These are phyloP conservation scores for Empidonax traillii DNA, from an alignment of 2,113 vertebrate genomes.

Conservation along the genomic window DNA sequence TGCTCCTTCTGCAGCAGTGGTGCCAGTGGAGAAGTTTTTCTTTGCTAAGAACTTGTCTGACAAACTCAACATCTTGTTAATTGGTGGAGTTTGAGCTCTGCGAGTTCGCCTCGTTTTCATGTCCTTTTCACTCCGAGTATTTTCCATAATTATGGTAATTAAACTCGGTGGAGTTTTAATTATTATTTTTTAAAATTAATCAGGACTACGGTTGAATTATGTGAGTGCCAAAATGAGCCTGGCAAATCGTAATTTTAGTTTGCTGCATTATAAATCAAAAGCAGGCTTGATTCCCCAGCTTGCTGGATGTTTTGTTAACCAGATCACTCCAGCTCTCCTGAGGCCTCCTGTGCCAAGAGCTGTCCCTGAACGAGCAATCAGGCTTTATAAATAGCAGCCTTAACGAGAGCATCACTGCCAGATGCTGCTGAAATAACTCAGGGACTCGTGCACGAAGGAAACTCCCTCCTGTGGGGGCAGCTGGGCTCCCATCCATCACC, in stretches of 20 bases:
- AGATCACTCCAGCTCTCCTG: conserved; percentile 38
- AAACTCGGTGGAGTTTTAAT: conserved; percentile 45
- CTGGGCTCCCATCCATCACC: conserved; percentile 38
- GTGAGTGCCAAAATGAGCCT: conserved; percentile 55
- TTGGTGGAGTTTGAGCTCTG: background rate
- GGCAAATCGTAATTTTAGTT: conserved; percentile 51
- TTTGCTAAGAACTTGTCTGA: background rate
- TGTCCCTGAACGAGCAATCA: conserved; percentile 54
- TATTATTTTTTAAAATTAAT: conserved; percentile 31
- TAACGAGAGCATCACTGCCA: conserved; percentile 19
- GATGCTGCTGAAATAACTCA: conserved; percentile 29
- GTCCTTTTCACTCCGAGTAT: conserved; percentile 39
- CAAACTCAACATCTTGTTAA: background rate
- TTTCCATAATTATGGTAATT: conserved; percentile 50
- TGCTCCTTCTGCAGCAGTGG: background rate
- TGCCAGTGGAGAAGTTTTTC: background rate
- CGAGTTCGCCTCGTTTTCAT: conserved; percentile 22
- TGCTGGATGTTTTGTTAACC: conserved; percentile 61
- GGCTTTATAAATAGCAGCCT: conserved; percentile 64
- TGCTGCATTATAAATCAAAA: conserved; percentile 62
- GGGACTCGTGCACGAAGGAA: conserved; percentile 11
- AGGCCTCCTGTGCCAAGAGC: background rate
- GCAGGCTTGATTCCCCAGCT: conserved; percentile 50
- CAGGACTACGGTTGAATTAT: conserved; percentile 42
- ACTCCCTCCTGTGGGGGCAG: conserved; percentile 56